Conservation (phyloP, 2,113 vertebrate genomes). For the Felis chaus region DNA sequence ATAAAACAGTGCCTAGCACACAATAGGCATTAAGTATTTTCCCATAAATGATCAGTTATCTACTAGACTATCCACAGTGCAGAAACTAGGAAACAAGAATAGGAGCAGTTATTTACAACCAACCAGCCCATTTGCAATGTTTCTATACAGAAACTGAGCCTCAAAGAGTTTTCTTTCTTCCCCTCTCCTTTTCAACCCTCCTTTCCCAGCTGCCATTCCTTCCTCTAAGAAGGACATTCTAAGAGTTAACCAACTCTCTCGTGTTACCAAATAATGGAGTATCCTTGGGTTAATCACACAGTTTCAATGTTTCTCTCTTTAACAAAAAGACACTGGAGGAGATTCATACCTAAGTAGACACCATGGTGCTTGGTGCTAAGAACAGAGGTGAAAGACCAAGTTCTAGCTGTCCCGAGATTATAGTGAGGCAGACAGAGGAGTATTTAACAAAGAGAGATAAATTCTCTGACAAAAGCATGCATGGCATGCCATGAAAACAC, state of each 20-base stretch:
- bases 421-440: not conserved
- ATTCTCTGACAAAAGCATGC: not conserved
- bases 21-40: not conserved
- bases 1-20: not conserved
- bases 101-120: not conserved
- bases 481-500: not conserved
- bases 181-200: not conserved
- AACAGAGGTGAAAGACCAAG: not conserved
- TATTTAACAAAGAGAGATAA: rapidly evolving
- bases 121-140: not conserved
- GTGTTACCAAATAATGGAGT: not conserved
- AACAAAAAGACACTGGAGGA: not conserved
- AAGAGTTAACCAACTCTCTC: not conserved
- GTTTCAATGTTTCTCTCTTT: not conserved
- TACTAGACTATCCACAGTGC: not conserved
- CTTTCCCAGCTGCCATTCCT: not conserved
- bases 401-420: not conserved
- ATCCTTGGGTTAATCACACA: not conserved
- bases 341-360: not conserved
- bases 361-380: not conserved
- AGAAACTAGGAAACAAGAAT: not conserved
- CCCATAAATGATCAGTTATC: not conserved
- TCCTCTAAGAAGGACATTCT: not conserved
- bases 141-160: not conserved
- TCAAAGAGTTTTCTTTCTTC: not conserved